Percentiles rank a stretch among this genome's conserved stretches.
phyloP scores from a whole-genome alignment of 2,797 vertebrate species.

The Allobates femoralis region DNA sequence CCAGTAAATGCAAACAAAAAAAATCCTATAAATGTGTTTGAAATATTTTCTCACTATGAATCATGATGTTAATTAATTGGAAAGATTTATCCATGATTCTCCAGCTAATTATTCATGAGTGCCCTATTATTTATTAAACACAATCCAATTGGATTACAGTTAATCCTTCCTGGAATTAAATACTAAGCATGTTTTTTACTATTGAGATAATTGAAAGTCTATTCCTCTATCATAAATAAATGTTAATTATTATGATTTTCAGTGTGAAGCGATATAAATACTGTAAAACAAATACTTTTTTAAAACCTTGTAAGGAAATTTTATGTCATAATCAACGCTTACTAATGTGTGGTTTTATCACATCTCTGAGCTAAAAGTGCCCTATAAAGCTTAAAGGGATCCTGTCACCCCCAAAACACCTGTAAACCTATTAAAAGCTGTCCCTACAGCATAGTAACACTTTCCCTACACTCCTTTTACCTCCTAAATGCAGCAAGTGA shows the following conservation, averaged over 20 bases:
- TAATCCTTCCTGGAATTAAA: constrained; percentile 52
- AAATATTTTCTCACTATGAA: constrained; percentile 29
- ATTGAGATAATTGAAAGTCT: constrained; percentile 52
- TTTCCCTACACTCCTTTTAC: too few species aligned
- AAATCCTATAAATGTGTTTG: constrained; percentile 25
- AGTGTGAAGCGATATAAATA: background rate
- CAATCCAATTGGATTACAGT: constrained; percentile 53
- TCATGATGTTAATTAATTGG: constrained; percentile 52
- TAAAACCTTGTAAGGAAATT: too few species aligned
- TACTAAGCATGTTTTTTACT: constrained; percentile 39
- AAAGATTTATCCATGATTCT: constrained; percentile 36
- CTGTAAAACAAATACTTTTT: background rate
- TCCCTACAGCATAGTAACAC: too few species aligned
- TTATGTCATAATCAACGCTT: too few species aligned
- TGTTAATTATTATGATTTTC: background rate
- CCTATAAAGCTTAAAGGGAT: too few species aligned
- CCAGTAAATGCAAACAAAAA: constrained; percentile 7
- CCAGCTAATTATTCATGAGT: constrained; percentile 59
- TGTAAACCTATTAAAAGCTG: too few species aligned
- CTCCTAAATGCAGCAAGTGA: too few species aligned
- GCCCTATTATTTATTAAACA: constrained; percentile 61
- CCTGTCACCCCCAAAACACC: too few species aligned
- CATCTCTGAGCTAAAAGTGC: too few species aligned
- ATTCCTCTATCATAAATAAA: constrained; percentile 13
- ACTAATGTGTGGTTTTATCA: too few species aligned